phyloP scores from a whole-genome alignment of 1,140 invertebrate species.

The Marisa cornuarietis region DNA sequence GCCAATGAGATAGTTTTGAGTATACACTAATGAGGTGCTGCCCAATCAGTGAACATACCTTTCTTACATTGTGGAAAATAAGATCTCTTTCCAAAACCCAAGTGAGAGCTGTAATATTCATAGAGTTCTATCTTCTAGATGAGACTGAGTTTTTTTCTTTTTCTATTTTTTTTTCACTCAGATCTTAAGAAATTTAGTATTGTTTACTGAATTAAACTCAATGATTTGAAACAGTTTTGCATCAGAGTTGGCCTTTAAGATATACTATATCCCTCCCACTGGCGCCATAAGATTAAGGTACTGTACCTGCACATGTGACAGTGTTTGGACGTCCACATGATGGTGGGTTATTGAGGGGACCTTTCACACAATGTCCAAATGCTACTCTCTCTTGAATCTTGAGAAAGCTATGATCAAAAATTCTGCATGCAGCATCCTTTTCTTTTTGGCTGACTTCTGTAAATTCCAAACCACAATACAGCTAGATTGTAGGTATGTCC shows the following conservation, averaged over 20 bases:
- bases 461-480: background rate
- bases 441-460: conserved; percentile 55
- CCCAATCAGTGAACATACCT: no score
- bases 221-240: no score
- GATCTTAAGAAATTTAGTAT: no score
- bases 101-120: no score
- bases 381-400: conserved; percentile 53
- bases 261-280: no score
- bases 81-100: background rate
- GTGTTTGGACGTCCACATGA: background rate
- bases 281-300: background rate
- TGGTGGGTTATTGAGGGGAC: conserved; percentile 52
- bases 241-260: no score
- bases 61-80: no score
- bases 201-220: no score
- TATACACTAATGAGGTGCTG: background rate
- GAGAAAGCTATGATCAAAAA: conserved; percentile 53
- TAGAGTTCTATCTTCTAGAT: no score
- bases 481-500: background rate
- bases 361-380: conserved; percentile 57
- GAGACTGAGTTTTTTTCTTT: no score
- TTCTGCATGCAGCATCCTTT: conserved; percentile 41
- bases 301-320: conserved; percentile 11
- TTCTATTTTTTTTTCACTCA: no score
- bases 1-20: background rate